These are phyloP conservation scores for Periplaneta americana DNA, from an alignment of 1,140 invertebrate species.

Conservation along the genomic window DNA sequence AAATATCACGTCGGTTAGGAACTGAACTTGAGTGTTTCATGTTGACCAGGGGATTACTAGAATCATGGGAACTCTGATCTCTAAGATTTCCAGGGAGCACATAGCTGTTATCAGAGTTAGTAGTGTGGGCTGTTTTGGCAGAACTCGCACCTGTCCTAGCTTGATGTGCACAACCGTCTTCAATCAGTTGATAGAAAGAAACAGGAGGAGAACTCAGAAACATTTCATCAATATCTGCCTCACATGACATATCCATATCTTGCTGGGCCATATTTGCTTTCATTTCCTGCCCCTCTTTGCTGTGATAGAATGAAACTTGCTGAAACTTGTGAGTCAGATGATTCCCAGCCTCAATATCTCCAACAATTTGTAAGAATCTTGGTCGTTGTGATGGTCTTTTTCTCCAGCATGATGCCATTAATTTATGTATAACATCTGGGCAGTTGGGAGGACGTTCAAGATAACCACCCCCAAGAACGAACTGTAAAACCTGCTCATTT, in stretches of 20 bases:
- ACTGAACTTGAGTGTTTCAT: neutral
- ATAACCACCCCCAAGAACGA: slow-evolving; percentile 83
- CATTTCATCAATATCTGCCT: neutral
- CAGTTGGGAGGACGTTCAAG: slow-evolving; percentile 93
- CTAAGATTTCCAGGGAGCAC: neutral
- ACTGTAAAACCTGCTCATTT: slow-evolving; percentile 70
- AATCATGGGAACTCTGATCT: neutral
- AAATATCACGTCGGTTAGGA: neutral
- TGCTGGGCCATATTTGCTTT: neutral
- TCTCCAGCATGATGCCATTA: slow-evolving; percentile 89
- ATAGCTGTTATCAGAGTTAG: neutral
- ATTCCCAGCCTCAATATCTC: neutral
- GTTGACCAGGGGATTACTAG: neutral
- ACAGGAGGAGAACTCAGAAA: neutral
- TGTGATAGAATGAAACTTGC: slow-evolving; percentile 2
- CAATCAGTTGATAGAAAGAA: neutral
- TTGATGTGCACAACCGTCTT: too few species aligned
- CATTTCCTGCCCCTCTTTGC: neutral
- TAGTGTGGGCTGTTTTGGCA: neutral
- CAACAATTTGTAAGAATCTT: slow-evolving; percentile 55
- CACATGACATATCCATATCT: neutral
- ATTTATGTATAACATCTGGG: slow-evolving; percentile 77
- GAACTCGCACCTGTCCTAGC: neutral
- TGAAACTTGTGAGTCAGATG: neutral
- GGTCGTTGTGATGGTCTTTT: slow-evolving; percentile 69